A percentile compares a stretch with the other conserved stretches of the same genome.
These are phyloP conservation scores for Taxidea taxus DNA, from an alignment of 2,113 vertebrate species.

Conservation along the genomic window DNA sequence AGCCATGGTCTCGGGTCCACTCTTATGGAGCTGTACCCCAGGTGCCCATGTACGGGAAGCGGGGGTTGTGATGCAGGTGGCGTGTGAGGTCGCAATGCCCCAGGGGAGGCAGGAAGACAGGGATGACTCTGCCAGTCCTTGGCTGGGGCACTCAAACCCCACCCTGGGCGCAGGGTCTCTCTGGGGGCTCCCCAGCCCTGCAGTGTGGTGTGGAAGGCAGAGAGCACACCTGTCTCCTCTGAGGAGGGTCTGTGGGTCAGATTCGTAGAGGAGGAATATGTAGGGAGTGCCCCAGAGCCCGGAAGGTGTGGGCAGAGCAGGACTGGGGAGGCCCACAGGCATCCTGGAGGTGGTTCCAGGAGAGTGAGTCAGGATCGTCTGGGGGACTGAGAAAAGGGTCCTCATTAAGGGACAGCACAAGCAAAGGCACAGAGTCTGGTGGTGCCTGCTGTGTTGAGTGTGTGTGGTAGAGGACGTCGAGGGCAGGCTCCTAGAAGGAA, in stretches of 20 bases:
- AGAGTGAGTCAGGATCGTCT: background rate
- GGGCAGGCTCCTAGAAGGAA: no score
- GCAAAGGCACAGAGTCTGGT: background rate
- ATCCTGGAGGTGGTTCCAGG: no score
- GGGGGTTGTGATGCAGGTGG: background rate
- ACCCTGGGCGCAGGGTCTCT: background rate
- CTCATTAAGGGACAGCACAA: background rate
- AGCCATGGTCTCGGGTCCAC: accelerated
- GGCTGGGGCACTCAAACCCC: background rate
- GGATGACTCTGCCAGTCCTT: no score
- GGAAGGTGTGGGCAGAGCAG: background rate
- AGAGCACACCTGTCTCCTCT: background rate
- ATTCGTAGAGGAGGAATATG: background rate
- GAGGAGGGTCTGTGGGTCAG: background rate
- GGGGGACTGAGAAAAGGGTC: background rate
- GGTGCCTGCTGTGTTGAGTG: background rate
- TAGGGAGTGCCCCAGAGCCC: background rate
- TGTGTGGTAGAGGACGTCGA: accelerated
- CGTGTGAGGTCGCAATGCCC: no score
- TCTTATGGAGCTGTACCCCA: background rate
- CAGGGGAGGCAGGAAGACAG: no score
- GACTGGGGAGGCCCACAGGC: background rate
- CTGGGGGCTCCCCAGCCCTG: background rate
- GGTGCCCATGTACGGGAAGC: no score
- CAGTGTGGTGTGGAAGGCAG: background rate